Evolutionary conservation across 2,888 invertebrate genomes (phyloP), one percentile per base, ranked within the genome.

Genomic region (Cheilosia scutellata): DNA sequence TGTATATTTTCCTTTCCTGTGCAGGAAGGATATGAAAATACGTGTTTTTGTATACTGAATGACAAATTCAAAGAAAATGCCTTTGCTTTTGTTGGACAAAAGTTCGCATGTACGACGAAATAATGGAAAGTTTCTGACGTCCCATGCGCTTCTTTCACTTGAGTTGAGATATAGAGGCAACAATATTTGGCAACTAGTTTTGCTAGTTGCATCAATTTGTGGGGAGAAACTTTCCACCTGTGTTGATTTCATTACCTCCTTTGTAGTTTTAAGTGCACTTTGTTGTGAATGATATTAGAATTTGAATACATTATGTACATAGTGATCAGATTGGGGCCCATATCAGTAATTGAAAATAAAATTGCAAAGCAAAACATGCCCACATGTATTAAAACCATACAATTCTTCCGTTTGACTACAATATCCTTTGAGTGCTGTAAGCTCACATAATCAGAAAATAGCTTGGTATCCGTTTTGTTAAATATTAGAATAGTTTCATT

Each of bases 21-120:
- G 11, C 13, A 33, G 47, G 25, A 63, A 63, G 47, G 63, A 63
- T 47, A 16, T 63, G 31, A 6, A 47, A 31, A 63, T 63, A 47
- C 47, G 29, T 47, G 13, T 31, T 29, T 37, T 16, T 47, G 33
- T 42, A 11, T 60, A 13, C 40, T 6, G 11, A 2, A 40, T 40
- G 58, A 60, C 42, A 42, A 27, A 20, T 47, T 47, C 25, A 62
- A n/a, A 16, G 62, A 16, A 62, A 29, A 44, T 47, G 29, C n/a
- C 5, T 13, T 31, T 47, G 33, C 5, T 47, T 27, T 63, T 63
- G 31, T 31, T 31, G 16, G 13, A 47, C 31, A 47, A 63, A 63
- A 63, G 47, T 63, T 63, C 29, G 7, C 60, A 7, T 47, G 16
- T 20, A 47, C 20, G 20, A 7, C 11, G 42, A 4, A 13, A 42